A percentile compares a stretch with the other conserved stretches of the same genome.
These are phyloP conservation scores for Leptobrachium leishanense DNA, from an alignment of 2,113 vertebrate genomes.

Conservation along the genomic window DNA sequence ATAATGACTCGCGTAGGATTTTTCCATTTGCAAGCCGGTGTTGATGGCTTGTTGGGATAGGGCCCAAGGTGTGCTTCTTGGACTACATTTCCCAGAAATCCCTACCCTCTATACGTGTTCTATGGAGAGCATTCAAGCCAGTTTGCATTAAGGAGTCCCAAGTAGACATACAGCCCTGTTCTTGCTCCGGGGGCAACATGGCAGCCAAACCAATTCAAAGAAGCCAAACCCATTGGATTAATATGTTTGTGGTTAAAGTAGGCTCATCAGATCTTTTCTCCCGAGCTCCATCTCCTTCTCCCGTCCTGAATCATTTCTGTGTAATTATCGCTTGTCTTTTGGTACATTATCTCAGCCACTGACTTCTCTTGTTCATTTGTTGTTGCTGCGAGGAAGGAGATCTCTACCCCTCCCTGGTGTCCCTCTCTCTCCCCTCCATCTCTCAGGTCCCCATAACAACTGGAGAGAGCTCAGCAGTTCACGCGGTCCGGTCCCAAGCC, in stretches of 20 bases:
- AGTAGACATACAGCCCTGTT: too few species aligned
- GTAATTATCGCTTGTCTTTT: conserved; percentile 28
- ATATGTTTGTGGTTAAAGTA: background rate
- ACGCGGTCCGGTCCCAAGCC: conserved; percentile 52
- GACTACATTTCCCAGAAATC: too few species aligned
- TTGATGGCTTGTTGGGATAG: too few species aligned
- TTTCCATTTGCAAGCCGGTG: too few species aligned
- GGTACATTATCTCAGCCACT: conserved; percentile 41
- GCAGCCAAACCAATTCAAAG: too few species aligned
- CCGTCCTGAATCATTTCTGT: conserved; percentile 17
- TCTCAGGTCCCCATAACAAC: background rate
- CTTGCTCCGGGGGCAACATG: too few species aligned
- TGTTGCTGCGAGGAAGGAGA: conserved; percentile 38
- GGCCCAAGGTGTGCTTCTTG: too few species aligned
- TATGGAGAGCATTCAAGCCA: too few species aligned
- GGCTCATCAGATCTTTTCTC: conserved; percentile 31
- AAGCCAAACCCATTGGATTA: too few species aligned
- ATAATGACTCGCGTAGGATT: too few species aligned
- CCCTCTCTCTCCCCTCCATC: background rate
- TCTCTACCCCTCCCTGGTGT: background rate
- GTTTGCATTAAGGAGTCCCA: too few species aligned
- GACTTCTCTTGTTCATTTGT: conserved; percentile 32
- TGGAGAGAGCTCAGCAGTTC: conserved; percentile 37
- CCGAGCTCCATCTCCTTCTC: background rate
- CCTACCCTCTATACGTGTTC: too few species aligned